Conservation (phyloP, 1,140 invertebrate genomes). For the Epicauta chinensis region DNA sequence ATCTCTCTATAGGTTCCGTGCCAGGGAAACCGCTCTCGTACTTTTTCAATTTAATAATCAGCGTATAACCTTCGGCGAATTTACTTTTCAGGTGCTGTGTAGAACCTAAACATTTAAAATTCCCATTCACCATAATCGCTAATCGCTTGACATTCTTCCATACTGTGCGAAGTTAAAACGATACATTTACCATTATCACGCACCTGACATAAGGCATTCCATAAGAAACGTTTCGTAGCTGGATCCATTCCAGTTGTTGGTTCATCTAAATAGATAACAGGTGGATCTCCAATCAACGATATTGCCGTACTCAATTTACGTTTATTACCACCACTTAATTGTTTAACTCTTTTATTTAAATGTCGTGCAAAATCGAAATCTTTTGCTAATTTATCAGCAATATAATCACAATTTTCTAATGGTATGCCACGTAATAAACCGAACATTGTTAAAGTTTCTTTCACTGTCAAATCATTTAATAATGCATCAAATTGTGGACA, state of each 20-base stretch:
- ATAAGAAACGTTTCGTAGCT: slow-evolving; percentile 68
- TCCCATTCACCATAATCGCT: slow-evolving; percentile 84
- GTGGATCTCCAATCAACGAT: slow-evolving; percentile 79
- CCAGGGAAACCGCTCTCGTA: slow-evolving; percentile 5
- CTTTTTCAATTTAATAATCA: slow-evolving; percentile 37
- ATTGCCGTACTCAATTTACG: slow-evolving; percentile 89
- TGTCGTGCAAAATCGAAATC: slow-evolving; percentile 46
- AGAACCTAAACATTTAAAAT: slow-evolving; percentile 62
- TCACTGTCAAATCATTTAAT: slow-evolving; percentile 69
- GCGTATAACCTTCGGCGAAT: slow-evolving; percentile 48
- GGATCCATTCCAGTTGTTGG: slow-evolving; percentile 80
- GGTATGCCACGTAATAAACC: slow-evolving; percentile 65
- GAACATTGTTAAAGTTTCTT: slow-evolving; percentile 68
- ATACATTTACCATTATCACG: slow-evolving; percentile 59
- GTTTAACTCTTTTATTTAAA: slow-evolving; percentile 49
- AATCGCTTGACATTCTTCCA: slow-evolving; percentile 82
- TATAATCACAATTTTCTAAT: slow-evolving; percentile 38
- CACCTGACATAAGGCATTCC: slow-evolving; percentile 59
- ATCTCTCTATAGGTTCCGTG: slow-evolving; percentile 7
- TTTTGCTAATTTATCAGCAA: slow-evolving; percentile 38
- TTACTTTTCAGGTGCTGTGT: slow-evolving; percentile 62
- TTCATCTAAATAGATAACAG: slow-evolving; percentile 81
- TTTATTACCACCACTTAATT: slow-evolving; percentile 88
- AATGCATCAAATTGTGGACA: slow-evolving; percentile 81
- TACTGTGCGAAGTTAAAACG: slow-evolving; percentile 71